Conservation (phyloP, 2,888 invertebrate genomes). For the Koerneria pararmatus region DNA sequence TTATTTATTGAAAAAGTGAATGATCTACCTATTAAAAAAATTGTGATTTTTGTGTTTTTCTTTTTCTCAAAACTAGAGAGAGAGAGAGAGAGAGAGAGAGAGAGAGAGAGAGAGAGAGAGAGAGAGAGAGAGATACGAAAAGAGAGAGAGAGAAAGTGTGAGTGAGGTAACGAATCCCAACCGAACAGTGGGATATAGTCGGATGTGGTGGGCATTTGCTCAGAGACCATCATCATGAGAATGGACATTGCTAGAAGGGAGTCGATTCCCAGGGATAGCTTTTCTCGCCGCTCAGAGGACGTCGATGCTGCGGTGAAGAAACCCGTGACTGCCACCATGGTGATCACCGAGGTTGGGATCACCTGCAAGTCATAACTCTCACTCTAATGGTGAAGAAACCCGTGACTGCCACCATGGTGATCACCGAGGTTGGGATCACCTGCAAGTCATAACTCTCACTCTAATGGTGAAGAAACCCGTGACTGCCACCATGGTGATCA, state of each 20-base stretch:
- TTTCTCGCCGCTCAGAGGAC: constrained; percentile 59
- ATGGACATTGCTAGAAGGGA: constrained; percentile 63
- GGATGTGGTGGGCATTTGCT: constrained; percentile 63
- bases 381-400: constrained; percentile 64
- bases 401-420: constrained; percentile 61
- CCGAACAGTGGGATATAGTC: constrained; percentile 57
- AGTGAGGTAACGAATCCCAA: constrained; percentile 9
- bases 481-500: constrained; percentile 62
- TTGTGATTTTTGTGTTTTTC: background rate
- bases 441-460: background rate
- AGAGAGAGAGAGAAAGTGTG: background rate
- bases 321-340: constrained; percentile 61
- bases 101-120: background rate
- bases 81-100: background rate
- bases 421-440: constrained; percentile 62
- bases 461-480: constrained; percentile 63
- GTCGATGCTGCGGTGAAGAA: constrained; percentile 63
- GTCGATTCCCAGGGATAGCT: constrained; percentile 56
- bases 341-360: constrained; percentile 62
- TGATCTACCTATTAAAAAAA: constrained; percentile 2
- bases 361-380: constrained; percentile 29
- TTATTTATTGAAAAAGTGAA: background rate
- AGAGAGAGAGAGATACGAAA: background rate
- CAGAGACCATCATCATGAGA: constrained; percentile 63
- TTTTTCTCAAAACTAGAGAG: background rate